Base-by-base conservation (phyloP, 1,140 invertebrate species). In the Platyscapa corneri region DNA sequence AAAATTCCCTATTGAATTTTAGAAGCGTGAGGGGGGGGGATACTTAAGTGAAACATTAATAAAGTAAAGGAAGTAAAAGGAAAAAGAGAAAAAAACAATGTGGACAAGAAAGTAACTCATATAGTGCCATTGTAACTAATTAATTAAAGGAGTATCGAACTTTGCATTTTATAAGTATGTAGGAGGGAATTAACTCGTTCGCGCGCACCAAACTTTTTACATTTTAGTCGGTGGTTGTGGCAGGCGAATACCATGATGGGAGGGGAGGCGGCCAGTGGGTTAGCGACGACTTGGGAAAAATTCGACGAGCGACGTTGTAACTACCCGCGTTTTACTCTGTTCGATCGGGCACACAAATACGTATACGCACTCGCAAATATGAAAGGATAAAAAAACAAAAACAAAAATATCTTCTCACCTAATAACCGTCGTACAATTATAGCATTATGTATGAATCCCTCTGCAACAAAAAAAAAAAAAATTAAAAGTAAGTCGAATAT, bases 41-140 rank as follows among this genome's bases (percentile, higher is more conserved):
- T n/a, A n/a, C n/a, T n/a, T n/a, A n/a, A n/a, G n/a, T 16, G 16
- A 76, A 42, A 60, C 16, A 42, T 74, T 78, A 37, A 16, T 20
- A 32, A 78, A 76, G 34, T 23, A 72, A 60, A 37, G 64, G 49
- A 78, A n/a, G 64, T 83, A 67, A 78, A 78, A 42, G 88, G 67
- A 90, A 87, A 85, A 88, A 86, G 88, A 89, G 84, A 87, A 88
- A 90, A 90, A 89, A 65, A 83, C 34, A 18, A 77, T 7, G 3
- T 37, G 46, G 79, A 56, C 77, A 74, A 77, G 83, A 85, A 85
- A 85, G 83, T 80, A 85, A 85, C 67, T 91, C 90, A 89, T 91
- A 93, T 90, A 93, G 92, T 93, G 92, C 92, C 92, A 93, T 93
- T 90, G 89, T 93, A 92, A 91, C 88, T 89, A 88, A 90, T 49